Evolutionary conservation across 2,113 vertebrate species (phyloP).

Genomic region (Speoplatyrhinus poulsoni): DNA sequence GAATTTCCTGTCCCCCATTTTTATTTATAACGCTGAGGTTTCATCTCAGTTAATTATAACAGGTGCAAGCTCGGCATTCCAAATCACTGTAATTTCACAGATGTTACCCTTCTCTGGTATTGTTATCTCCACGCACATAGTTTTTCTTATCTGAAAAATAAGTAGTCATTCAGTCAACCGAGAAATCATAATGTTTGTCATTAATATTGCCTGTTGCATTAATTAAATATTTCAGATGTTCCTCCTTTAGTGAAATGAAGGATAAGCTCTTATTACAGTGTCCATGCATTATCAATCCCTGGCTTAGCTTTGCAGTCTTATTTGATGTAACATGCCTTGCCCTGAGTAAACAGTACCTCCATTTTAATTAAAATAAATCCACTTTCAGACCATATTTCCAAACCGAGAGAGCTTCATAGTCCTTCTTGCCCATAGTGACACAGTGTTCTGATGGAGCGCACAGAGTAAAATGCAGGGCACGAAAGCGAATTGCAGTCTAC

Average conservation of each 20-base stretch:
- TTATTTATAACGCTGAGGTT: constrained; percentile 18
- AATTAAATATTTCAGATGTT: constrained; percentile 42
- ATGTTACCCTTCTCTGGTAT: constrained; percentile 35
- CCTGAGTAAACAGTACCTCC: constrained; percentile 66
- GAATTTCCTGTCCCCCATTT: constrained; percentile 2
- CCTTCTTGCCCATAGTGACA: constrained; percentile 53
- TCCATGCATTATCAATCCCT: constrained; percentile 50
- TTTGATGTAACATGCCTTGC: constrained; percentile 52
- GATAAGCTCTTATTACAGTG: constrained; percentile 35
- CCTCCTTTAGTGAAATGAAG: constrained; percentile 31
- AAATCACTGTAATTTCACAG: not conserved
- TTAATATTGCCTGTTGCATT: constrained; percentile 34
- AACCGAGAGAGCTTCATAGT: constrained; percentile 11
- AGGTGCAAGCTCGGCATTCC: constrained; percentile 5
- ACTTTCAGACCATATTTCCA: constrained; percentile 36
- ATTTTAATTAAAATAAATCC: constrained; percentile 79
- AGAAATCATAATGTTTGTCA: constrained; percentile 32
- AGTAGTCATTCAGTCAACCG: constrained; percentile 8
- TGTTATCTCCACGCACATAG: constrained; percentile 22
- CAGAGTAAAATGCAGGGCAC: constrained; percentile 41
- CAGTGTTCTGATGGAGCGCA: constrained; percentile 60
- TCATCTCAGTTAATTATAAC: constrained; percentile 12
- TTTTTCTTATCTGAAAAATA: constrained; percentile 37
- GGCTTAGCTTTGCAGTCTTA: constrained; percentile 37
- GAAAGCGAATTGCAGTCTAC: constrained; percentile 58